Base-by-base conservation (phyloP, 2,888 invertebrate genomes). In the Elysia crispata region DNA sequence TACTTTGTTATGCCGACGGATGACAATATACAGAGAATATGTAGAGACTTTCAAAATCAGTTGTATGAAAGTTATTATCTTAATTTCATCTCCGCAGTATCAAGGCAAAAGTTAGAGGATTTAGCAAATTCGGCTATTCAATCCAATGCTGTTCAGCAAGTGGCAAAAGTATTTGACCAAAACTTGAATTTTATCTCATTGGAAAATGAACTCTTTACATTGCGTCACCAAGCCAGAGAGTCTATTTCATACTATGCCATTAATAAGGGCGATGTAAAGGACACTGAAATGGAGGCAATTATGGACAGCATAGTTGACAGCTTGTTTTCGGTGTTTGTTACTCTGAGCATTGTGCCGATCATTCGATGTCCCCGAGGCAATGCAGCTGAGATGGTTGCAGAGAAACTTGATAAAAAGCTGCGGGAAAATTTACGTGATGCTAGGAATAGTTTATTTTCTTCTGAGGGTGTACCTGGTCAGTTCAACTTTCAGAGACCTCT, bases 351-450 rank as follows among this genome's bases (percentile, higher is more conserved):
- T 90, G 96, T 97, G 74, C 97, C 97, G n/a, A 95, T 97, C 78
- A 97, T 97, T 88, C 94, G 97, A 86, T 96, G 97, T 92, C 97
- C 97, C 11, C 95, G 96, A 92, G 98, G 98, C 74, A 98, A 98
- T 93, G 98, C 99, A 0, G 99, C 99, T 0, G 99, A 99, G 93
- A 97, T 98, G 96, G 98, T 99, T 0, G 98, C 98, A 0, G 96
- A 96, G 92, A 98, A 98, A 92, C 93, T 99, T 83, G 98, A 99
- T 89, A 98, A 98, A 92, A 99, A 99, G 92, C 93, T 99, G 76
- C 94, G 98, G 77, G 99, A 99, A 91, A 99, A 98, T 93, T 93
- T 99, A 20, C 96, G 98, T 94, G 99, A 99, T 93, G 95, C 98
- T 0, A 94, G 98, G 88, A 99, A 98, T 92, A 98, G 98, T 93